A percentile compares a stretch with the other conserved stretches of the same genome.
phyloP scores from a whole-genome alignment of 2,888 invertebrate genomes.

The Crossocerus cetratus region DNA sequence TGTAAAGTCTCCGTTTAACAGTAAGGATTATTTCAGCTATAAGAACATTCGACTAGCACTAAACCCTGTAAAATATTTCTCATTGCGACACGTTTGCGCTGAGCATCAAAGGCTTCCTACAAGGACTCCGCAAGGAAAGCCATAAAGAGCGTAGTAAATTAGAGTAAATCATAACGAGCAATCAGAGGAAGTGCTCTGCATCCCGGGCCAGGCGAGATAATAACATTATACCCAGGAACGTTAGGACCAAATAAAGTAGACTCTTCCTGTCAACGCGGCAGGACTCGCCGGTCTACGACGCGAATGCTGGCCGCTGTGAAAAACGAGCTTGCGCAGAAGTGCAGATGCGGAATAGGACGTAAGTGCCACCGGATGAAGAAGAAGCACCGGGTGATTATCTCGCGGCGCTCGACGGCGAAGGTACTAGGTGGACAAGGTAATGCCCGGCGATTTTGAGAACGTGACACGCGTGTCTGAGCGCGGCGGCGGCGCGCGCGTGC shows the following conservation, averaged over 20 bases:
- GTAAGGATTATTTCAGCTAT: no score
- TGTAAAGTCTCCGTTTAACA: no score
- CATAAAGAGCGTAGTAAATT: no score
- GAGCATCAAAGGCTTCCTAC: no score
- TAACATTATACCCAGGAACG: not conserved
- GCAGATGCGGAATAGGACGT: conserved; percentile 36
- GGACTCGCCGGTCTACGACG: no score
- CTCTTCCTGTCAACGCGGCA: no score
- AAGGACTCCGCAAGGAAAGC: no score
- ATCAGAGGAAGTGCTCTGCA: no score
- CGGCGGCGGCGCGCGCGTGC: conserved; percentile 68
- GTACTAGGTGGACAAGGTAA: conserved; percentile 56
- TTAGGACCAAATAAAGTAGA: not conserved
- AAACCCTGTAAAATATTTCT: no score
- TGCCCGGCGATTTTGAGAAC: conserved; percentile 67
- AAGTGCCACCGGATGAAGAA: conserved; percentile 41
- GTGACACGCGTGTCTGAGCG: conserved; percentile 71
- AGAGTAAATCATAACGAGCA: no score
- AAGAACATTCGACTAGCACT: no score
- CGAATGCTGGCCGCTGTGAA: not conserved
- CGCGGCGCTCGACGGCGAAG: conserved; percentile 28
- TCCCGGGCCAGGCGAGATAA: not conserved
- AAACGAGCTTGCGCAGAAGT: not conserved
- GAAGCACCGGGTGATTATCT: conserved; percentile 59
- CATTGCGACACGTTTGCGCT: no score